phyloP scores from a whole-genome alignment of 2,113 vertebrate genomes.

The Pseudois nayaur region DNA sequence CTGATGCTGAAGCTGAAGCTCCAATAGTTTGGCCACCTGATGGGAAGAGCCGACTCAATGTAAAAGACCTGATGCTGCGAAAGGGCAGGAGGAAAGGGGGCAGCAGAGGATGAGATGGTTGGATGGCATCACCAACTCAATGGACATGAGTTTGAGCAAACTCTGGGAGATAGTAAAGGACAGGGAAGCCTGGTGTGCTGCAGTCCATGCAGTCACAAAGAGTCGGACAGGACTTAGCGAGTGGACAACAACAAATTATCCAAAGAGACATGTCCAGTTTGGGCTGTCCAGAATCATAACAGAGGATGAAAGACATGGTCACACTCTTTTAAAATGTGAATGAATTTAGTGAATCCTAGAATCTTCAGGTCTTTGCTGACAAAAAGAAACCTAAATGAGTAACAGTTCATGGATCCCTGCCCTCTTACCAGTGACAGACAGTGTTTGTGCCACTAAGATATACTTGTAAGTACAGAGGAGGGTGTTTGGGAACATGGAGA shows the following conservation, averaged over 20 bases:
- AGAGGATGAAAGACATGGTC: not conserved
- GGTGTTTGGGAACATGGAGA: not conserved
- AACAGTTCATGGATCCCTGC: not conserved
- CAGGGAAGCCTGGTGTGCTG: not conserved
- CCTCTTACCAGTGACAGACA: not conserved
- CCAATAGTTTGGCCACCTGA: not conserved
- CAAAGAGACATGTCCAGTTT: not conserved
- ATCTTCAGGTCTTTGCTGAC: not conserved
- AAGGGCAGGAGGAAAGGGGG: not conserved
- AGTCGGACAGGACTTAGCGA: not conserved
- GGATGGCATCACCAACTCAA: not conserved
- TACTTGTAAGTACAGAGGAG: not conserved
- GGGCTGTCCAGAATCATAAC: not conserved
- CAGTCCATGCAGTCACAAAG: not conserved
- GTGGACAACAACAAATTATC: not conserved
- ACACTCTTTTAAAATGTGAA: not conserved
- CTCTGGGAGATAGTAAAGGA: not conserved
- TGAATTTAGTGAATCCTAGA: not conserved
- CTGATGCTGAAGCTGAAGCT: not conserved
- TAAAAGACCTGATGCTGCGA: not conserved
- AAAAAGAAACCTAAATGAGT: conserved; percentile 14
- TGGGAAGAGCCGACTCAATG: not conserved
- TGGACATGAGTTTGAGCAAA: not conserved
- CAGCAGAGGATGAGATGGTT: not conserved
- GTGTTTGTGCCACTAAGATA: not conserved